Base-by-base conservation (phyloP, 2,797 vertebrate genomes). In the Sciurus vulgaris region DNA sequence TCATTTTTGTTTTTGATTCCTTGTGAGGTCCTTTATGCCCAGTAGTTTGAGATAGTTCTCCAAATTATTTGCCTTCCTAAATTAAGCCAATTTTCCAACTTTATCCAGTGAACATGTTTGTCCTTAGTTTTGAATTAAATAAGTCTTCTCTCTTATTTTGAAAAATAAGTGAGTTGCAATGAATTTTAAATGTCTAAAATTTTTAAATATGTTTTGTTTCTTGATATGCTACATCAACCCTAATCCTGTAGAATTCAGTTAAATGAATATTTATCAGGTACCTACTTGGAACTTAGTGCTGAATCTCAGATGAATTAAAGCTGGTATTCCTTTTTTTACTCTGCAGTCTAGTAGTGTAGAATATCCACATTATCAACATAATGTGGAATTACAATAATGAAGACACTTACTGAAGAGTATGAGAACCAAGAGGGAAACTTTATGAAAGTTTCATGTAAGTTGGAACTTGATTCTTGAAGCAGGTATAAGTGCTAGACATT, bases 1-100 rank as follows among this genome's bases (percentile, higher is more conserved):
- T 91, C 28, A 78, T 77, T 96, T 93, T 15, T 1, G 77, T 47
- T 86, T 95, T 73, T 51, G 86, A 82, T 93, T 96, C 35, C 76
- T 89, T 97, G 77, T 70, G 33, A 81, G 78, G 33, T 91, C 73
- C 61, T 26, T 86, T 87, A 74, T 86, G 24, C 74, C 72, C 14
- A 72, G 4, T 70, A 59, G 12, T 79, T 91, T 87, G 44, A 96
- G 83, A 65, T 82, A 89, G 41, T 30, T 41, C 30, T 88, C 12
- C 51, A 70, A 91, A 70, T 88, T 85, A 24, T 41, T 81, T 93
- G 79, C 95, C 44, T 72, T 77, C 33, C 51, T 81, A 86, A 76
- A 82, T 89, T 63, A 30, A 79, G 63, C 61, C 77, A 79, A 88
- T 91, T 88, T 88, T 20, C 35, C 22, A 51, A 89, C 18, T 22